Evolutionary conservation across 2,113 vertebrate genomes (phyloP), one percentile per base, ranked within the genome.

Genomic region (Engraulis encrasicolus): DNA sequence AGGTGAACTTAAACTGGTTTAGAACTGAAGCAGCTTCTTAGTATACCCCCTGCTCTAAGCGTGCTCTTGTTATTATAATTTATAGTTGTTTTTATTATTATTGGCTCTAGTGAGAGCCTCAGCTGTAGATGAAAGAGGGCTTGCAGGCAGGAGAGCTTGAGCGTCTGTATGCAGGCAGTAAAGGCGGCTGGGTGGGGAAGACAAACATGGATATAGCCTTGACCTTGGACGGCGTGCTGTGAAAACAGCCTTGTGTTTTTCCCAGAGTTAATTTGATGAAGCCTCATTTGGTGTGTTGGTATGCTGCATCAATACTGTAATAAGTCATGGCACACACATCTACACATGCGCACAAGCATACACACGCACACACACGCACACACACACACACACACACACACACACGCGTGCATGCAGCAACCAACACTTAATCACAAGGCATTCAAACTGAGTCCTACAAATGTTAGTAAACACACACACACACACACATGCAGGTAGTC

Each of bases 211-310:
- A n/a, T n/a, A n/a, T 14, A 74, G 27, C 66, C 66, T 34, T 74
- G 66, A 74, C 23, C 66, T 74, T 74, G 66, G 27, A 34, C 17
- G 66, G 5, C 4, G 27, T 12, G 27, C 27, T 74, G 66, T 74
- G 66, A 74, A 31, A 74, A 36, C 66, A 74, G 66, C 66, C 66
- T 74, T 31, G 66, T 34, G 31, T 74, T 74, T 74, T 74, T 74
- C 66, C 14, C 66, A 74, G 66, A 14, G 66, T 74, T 74, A 74
- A 74, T 74, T 74, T 74, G 66, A 74, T 74, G 31, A 74, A 74
- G 66, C 66, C 66, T 74, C 34, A 27, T 74, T 34, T 31, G 31
- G 27, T 74, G 2, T 34, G 17, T 74, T 34, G 27, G 27, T 74
- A 34, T 31, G 66, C 66, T 74, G 66, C 27, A 74, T 74, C 66